phyloP scores from a whole-genome alignment of 2,888 invertebrate genomes.

The Scaptomyza polygonia region DNA sequence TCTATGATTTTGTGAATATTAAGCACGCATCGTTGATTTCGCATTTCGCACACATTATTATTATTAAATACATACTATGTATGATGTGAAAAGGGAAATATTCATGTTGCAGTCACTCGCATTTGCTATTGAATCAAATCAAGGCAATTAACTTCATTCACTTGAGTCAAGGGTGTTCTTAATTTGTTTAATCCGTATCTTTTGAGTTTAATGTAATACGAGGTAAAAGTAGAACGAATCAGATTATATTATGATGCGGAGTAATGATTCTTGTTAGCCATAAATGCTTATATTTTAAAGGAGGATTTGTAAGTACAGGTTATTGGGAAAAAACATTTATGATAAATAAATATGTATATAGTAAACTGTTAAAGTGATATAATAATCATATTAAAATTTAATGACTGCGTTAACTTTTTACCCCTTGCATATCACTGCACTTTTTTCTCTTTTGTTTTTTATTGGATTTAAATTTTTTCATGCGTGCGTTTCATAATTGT shows the following conservation, averaged over 20 bases:
- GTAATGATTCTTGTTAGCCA: too few species aligned
- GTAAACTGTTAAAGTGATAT: too few species aligned
- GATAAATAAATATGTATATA: too few species aligned
- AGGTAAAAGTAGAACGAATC: too few species aligned
- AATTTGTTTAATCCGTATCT: not conserved
- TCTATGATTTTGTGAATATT: constrained; percentile 9
- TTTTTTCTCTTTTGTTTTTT: not conserved
- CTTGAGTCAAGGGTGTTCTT: not conserved
- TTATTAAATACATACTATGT: not conserved
- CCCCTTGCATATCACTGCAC: too few species aligned
- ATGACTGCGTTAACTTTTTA: too few species aligned
- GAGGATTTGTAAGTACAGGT: too few species aligned
- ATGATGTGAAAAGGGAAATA: not conserved
- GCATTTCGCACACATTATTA: not conserved
- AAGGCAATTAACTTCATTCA: not conserved
- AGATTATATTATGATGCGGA: too few species aligned
- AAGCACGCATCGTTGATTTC: constrained; percentile 6
- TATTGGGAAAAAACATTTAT: too few species aligned
- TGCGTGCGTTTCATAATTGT: constrained; percentile 21
- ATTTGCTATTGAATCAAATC: not conserved
- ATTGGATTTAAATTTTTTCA: not conserved
- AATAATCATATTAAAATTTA: too few species aligned
- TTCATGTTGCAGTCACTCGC: not conserved
- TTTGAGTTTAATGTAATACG: not conserved
- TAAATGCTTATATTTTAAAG: too few species aligned